Conservation (phyloP, 2,113 vertebrate species). For the Pygathrix nemaeus region DNA sequence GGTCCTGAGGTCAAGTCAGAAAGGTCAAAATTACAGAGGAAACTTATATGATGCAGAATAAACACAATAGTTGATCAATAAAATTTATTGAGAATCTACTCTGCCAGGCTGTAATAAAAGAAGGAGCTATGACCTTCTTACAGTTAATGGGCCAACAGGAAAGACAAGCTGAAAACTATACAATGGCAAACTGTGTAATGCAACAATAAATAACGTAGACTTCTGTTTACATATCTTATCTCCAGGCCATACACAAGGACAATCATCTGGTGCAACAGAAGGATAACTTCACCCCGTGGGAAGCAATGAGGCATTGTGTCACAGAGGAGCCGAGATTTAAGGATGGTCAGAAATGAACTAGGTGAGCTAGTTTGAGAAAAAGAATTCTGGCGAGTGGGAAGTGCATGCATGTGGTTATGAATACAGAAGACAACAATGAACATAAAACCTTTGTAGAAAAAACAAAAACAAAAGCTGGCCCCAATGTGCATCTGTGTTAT, state of each 20-base stretch:
- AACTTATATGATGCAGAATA: neutral
- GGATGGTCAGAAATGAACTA: neutral
- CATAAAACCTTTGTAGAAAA: neutral
- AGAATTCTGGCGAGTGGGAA: neutral
- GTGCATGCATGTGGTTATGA: neutral
- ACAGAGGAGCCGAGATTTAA: neutral
- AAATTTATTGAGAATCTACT: neutral
- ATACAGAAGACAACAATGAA: neutral
- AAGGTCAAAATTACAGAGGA: neutral
- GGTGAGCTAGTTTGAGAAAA: neutral
- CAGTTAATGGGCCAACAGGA: neutral
- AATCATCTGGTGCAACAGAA: fast-evolving
- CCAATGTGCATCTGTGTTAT: neutral
- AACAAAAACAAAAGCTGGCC: neutral
- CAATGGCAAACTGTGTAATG: neutral
- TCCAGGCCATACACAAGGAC: neutral
- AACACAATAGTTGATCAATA: neutral
- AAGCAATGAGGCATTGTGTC: neutral
- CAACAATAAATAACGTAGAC: neutral
- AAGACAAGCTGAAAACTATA: neutral
- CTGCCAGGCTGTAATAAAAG: neutral
- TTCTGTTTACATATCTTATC: too few relatives aligned
- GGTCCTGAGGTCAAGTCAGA: neutral
- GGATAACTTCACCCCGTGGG: neutral
- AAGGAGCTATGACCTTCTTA: neutral